Conservation (phyloP, 2,888 invertebrate species). For the Nomada ferruginata region DNA sequence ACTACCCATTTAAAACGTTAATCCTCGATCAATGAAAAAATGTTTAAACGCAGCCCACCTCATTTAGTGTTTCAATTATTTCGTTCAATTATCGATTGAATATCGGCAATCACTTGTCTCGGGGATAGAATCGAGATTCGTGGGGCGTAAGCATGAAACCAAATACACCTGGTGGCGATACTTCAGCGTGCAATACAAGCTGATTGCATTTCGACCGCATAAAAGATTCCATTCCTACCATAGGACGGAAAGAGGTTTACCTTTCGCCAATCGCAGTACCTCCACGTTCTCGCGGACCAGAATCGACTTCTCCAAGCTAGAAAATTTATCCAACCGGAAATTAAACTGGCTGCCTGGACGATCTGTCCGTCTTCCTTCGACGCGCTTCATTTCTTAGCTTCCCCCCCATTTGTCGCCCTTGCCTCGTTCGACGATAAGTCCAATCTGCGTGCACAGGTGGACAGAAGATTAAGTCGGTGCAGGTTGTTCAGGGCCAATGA, state of each 20-base stretch:
- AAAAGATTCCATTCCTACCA: conserved; percentile 58
- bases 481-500: background rate
- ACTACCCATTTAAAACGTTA: too few species aligned
- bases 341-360: conserved; percentile 70
- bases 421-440: conserved; percentile 1
- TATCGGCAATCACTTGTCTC: conserved; percentile 20
- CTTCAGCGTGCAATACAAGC: conserved; percentile 47
- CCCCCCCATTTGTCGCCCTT: background rate
- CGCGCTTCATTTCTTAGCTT: conserved; percentile 57
- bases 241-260: conserved; percentile 36
- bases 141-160: conserved; percentile 40
- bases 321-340: conserved; percentile 76
- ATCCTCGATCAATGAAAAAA: too few species aligned
- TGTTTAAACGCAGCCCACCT: too few species aligned
- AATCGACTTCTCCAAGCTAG: conserved; percentile 20
- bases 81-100: background rate
- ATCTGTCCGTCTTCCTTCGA: conserved; percentile 54
- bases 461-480: background rate
- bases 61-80: background rate
- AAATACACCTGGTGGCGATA: conserved; percentile 28
- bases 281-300: conserved; percentile 15
- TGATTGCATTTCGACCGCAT: conserved; percentile 65
- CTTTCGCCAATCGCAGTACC: conserved; percentile 21
- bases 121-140: conserved; percentile 26
- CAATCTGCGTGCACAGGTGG: background rate